Conservation (phyloP, 2,888 invertebrate species). For the Leistus spinibarbis region DNA sequence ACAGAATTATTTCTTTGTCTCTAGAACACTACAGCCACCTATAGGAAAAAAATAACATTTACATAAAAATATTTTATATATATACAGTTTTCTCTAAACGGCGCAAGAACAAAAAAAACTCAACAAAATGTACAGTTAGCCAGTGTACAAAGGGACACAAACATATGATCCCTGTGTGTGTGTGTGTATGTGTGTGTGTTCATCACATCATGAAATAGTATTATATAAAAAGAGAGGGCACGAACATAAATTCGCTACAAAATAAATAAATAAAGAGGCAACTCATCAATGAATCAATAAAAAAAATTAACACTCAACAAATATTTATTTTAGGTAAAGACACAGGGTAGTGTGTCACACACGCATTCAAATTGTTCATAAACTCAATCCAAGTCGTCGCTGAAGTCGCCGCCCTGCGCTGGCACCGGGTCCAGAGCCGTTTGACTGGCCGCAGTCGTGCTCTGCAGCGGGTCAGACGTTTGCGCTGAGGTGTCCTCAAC, state of each 20-base stretch:
- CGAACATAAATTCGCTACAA: background rate
- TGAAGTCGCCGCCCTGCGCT: background rate
- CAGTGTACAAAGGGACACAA: conserved; percentile 23
- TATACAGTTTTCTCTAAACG: conserved; percentile 40
- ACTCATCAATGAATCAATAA: background rate
- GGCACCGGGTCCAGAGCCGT: conserved; percentile 28
- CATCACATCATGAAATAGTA: background rate
- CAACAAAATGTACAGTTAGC: conserved; percentile 36
- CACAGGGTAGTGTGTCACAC: background rate
- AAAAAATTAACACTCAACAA: background rate
- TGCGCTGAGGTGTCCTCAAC: conserved; percentile 53
- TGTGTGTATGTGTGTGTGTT: too few relatives aligned
- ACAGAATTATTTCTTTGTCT: conserved; percentile 27
- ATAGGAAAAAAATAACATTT: conserved; percentile 40
- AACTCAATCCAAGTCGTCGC: background rate
- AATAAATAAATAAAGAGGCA: background rate
- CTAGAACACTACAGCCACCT: conserved; percentile 42
- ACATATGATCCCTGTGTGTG: background rate
- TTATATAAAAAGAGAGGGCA: background rate
- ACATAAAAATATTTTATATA: conserved; percentile 41
- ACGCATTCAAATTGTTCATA: background rate
- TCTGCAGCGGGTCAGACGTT: conserved; percentile 44
- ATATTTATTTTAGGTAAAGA: background rate
- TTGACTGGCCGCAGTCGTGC: conserved; percentile 23
- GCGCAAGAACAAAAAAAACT: conserved; percentile 32